phyloP scores from a whole-genome alignment of 2,113 vertebrate species.

The Osmerus mordax region DNA sequence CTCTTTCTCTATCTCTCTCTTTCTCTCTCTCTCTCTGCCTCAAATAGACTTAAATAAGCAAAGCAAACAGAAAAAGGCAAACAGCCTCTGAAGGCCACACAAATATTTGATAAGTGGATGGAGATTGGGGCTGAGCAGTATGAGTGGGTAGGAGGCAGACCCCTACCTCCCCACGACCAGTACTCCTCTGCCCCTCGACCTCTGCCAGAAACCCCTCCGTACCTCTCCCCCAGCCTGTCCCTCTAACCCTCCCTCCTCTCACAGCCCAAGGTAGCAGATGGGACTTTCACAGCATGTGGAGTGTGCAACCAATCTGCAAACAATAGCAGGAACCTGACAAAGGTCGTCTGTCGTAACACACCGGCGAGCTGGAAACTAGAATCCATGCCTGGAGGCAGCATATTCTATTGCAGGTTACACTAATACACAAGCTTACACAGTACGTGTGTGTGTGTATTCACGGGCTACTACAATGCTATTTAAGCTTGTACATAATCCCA shows the following conservation, averaged over 20 bases:
- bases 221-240: slow-evolving; percentile 29
- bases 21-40: slow-evolving; percentile 50
- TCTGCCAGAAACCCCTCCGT: not conserved
- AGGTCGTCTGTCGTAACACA: slow-evolving; percentile 65
- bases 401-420: slow-evolving; percentile 15
- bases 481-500: slow-evolving; percentile 45
- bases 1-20: slow-evolving; percentile 19
- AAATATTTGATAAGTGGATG: slow-evolving; percentile 86
- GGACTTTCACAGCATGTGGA: slow-evolving; percentile 74
- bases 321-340: slow-evolving; percentile 74
- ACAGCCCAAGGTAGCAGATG: slow-evolving; percentile 70
- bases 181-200: slow-evolving; percentile 13
- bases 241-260: slow-evolving; percentile 50
- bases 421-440: slow-evolving; percentile 2
- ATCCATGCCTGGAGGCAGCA: slow-evolving; percentile 30
- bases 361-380: slow-evolving; percentile 44
- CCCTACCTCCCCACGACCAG: slow-evolving; percentile 22
- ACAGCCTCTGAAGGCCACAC: slow-evolving; percentile 81
- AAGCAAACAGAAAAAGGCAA: slow-evolving; percentile 81
- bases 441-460: slow-evolving; percentile 26
- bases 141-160: slow-evolving; percentile 35
- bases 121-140: slow-evolving; percentile 58
- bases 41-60: slow-evolving; percentile 72
- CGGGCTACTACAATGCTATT: slow-evolving; percentile 38
- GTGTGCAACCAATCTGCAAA: slow-evolving; percentile 74